Percentiles rank a stretch among this genome's conserved stretches.
Evolutionary conservation across 2,113 vertebrate genomes (phyloP).

Genomic region (Patagioenas fasciata): DNA sequence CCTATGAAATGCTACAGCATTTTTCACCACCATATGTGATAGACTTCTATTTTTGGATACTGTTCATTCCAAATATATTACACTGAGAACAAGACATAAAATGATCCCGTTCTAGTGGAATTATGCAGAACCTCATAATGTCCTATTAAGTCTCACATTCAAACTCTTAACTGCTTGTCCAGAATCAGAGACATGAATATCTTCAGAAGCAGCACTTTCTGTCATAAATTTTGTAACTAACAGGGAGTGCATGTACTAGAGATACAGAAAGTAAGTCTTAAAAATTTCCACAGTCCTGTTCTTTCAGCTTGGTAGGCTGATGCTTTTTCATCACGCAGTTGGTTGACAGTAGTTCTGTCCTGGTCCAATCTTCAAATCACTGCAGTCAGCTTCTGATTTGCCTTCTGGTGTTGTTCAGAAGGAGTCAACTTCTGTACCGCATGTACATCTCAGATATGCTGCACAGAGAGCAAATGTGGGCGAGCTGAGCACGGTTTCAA

Average conservation of each 20-base stretch:
- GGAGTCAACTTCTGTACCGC: not conserved
- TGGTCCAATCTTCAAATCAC: not conserved
- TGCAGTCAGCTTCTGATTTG: not conserved
- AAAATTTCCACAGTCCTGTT: not conserved
- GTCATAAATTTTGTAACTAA: not conserved
- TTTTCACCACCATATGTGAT: not conserved
- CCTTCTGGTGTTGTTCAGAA: not conserved
- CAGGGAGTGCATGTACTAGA: not conserved
- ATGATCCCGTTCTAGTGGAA: not conserved
- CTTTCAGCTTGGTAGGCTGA: not conserved
- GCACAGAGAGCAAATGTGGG: not conserved
- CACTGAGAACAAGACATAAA: not conserved
- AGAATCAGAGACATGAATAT: not conserved
- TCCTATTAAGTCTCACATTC: not conserved
- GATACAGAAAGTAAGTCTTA: not conserved
- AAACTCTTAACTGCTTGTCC: not conserved
- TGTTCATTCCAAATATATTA: not conserved
- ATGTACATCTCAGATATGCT: fast-evolving
- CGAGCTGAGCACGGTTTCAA: fast-evolving
- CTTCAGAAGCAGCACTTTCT: not conserved
- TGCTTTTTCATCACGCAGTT: not conserved
- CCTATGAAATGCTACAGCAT: not conserved
- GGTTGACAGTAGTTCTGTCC: not conserved
- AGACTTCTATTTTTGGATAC: not conserved
- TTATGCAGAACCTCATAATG: not conserved